These are phyloP conservation scores for Ericerus pela DNA, from an alignment of 1,140 invertebrate genomes.

Conservation along the genomic window DNA sequence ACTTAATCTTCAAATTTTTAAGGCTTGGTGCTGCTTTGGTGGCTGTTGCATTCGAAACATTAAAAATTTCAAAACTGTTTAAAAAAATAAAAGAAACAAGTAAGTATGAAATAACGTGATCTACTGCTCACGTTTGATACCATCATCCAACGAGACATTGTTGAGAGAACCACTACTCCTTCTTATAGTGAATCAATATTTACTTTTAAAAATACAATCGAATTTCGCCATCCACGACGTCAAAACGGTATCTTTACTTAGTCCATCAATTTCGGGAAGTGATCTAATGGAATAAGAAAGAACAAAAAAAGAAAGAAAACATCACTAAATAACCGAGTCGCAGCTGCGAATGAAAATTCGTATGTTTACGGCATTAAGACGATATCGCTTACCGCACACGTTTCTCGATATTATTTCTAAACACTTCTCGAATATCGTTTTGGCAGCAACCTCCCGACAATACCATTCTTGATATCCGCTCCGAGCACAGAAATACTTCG, in stretches of 20 bases:
- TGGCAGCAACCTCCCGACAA: constrained; percentile 92
- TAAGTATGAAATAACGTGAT: too few species aligned
- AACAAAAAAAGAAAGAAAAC: constrained; percentile 19
- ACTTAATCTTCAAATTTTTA: too few species aligned
- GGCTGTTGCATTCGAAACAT: too few species aligned
- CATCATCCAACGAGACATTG: too few species aligned
- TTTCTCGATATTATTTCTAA: constrained; percentile 94
- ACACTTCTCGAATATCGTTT: constrained; percentile 96
- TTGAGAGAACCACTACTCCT: too few species aligned
- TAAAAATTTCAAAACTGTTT: too few species aligned
- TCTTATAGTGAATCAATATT: too few species aligned
- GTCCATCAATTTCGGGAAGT: constrained; percentile 94
- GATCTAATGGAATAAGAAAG: too few species aligned
- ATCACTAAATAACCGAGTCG: not conserved
- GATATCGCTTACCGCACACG: constrained; percentile 58
- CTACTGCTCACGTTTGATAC: too few species aligned
- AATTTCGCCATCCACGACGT: constrained; percentile 99
- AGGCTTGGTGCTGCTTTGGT: too few species aligned
- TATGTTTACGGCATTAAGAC: not conserved
- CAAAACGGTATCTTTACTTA: constrained; percentile 97
- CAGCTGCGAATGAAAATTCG: not conserved
- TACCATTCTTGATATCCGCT: constrained; percentile 88
- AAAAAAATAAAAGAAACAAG: too few species aligned
- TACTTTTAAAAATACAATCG: constrained; percentile 94
- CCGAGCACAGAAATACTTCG: constrained; percentile 94